These are phyloP conservation scores for Hirtodrosophila alboralis DNA, from an alignment of 2,888 invertebrate species.

Conservation along the genomic window DNA sequence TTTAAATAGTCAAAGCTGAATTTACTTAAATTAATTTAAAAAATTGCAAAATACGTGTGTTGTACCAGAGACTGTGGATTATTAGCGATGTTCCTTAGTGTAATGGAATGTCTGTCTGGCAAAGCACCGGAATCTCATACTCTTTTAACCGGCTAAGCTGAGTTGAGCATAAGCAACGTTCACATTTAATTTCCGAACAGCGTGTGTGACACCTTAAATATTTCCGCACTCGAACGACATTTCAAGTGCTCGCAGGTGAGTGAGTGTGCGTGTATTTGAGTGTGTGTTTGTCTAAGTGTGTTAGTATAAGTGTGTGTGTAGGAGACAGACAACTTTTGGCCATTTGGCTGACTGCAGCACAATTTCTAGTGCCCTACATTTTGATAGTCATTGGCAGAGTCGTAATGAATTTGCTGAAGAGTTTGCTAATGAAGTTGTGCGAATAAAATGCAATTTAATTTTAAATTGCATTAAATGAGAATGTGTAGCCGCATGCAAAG, in stretches of 20 bases:
- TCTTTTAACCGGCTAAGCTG: conserved; percentile 28
- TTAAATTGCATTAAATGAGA: conserved; percentile 70
- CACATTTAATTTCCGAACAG: conserved; percentile 75
- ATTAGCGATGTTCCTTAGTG: conserved; percentile 19
- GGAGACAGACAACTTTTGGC: conserved; percentile 40
- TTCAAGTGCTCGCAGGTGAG: conserved; percentile 42
- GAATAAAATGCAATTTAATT: conserved; percentile 72
- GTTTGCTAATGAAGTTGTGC: conserved; percentile 73
- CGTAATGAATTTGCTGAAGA: conserved; percentile 73
- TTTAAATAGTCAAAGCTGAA: too few species aligned
- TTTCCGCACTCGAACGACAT: conserved; percentile 75
- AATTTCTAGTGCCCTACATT: conserved; percentile 64
- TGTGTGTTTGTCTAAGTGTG: conserved; percentile 19
- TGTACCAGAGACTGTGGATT: too few species aligned
- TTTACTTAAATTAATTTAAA: too few species aligned
- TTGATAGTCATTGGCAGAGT: conserved; percentile 71
- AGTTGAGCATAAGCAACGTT: conserved; percentile 57
- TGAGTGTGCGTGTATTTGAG: conserved; percentile 16
- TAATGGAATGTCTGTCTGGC: conserved; percentile 16
- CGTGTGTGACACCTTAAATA: conserved; percentile 78
- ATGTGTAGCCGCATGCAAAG: conserved; percentile 19
- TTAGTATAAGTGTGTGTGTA: conserved; percentile 1
- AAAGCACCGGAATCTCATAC: conserved; percentile 1
- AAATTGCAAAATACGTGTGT: too few species aligned
- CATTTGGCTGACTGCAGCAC: conserved; percentile 33